These are phyloP conservation scores for Scaptomyza montana DNA, from an alignment of 1,140 invertebrate genomes.

Conservation along the genomic window DNA sequence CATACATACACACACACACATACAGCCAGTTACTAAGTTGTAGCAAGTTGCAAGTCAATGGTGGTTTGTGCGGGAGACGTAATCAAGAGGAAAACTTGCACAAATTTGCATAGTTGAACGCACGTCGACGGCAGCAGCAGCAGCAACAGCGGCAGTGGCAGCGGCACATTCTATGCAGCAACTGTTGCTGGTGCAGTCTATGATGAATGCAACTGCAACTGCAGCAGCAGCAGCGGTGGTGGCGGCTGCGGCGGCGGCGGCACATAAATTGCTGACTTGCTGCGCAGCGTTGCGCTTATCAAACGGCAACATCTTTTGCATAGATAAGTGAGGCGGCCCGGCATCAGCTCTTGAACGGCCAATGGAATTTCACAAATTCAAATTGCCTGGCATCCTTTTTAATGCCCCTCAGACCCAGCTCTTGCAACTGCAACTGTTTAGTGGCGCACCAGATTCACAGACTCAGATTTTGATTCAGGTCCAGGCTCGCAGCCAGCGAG, in stretches of 20 bases:
- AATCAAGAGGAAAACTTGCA: constrained; percentile 38
- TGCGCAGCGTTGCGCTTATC: constrained; percentile 67
- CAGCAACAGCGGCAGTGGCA: constrained; percentile 60
- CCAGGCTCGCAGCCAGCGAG: constrained; percentile 13
- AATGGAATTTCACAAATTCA: constrained; percentile 81
- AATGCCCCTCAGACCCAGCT: constrained; percentile 37
- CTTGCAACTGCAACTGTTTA: constrained; percentile 5
- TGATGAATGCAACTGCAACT: constrained; percentile 64
- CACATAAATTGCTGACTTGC: constrained; percentile 77
- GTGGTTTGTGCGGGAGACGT: constrained; percentile 18
- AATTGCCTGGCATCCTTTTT: constrained; percentile 80
- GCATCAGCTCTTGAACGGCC: constrained; percentile 34
- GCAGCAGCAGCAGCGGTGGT: constrained; percentile 33
- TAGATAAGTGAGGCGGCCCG: constrained; percentile 64
- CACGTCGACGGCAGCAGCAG: constrained; percentile 59
- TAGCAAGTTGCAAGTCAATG: constrained; percentile 80
- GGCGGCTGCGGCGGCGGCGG: constrained; percentile 21
- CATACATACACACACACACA: constrained; percentile 37
- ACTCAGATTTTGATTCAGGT: constrained; percentile 13
- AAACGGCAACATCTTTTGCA: constrained; percentile 80
- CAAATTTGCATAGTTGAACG: constrained; percentile 82
- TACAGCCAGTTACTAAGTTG: constrained; percentile 67
- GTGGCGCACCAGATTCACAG: constrained; percentile 18
- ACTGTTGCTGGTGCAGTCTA: constrained; percentile 66
- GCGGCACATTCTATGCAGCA: constrained; percentile 65